A percentile compares a stretch with the other conserved stretches of the same genome.
Conservation (phyloP, 2,113 vertebrate species). For the Crypturellus undulatus region DNA sequence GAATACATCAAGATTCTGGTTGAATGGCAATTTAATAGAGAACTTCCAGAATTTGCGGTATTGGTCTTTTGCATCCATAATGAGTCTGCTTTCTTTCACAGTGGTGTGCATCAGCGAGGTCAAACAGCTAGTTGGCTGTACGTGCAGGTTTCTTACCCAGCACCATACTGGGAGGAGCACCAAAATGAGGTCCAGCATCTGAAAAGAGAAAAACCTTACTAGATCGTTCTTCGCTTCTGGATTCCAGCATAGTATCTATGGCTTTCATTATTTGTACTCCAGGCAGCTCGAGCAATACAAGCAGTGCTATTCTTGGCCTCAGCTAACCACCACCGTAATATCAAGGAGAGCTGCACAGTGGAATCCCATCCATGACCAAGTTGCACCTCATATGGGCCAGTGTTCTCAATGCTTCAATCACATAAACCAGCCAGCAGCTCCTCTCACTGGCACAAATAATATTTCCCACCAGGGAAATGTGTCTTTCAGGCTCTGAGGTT, state of each 20-base stretch:
- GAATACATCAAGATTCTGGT: neutral
- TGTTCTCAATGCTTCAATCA: slow-evolving; percentile 47
- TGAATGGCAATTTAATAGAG: slow-evolving; percentile 44
- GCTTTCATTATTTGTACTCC: slow-evolving; percentile 36
- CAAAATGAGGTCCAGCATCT: slow-evolving; percentile 14
- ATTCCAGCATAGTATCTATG: slow-evolving; percentile 12
- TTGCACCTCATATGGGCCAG: slow-evolving; percentile 12
- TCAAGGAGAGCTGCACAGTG: neutral
- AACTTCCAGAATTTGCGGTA: slow-evolving; percentile 13
- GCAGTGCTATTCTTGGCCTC: slow-evolving; percentile 51
- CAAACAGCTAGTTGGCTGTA: slow-evolving; percentile 6
- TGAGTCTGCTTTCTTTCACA: slow-evolving; percentile 26
- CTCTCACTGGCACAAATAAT: slow-evolving; percentile 37
- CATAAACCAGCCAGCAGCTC: neutral
- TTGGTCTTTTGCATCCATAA: neutral
- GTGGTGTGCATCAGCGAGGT: neutral
- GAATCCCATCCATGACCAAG: slow-evolving; percentile 57
- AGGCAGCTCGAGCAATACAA: slow-evolving; percentile 6
- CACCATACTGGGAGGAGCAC: neutral
- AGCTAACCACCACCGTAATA: neutral
- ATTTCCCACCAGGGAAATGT: slow-evolving; percentile 27
- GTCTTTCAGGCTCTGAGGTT: slow-evolving; percentile 42
- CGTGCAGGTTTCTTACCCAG: neutral
- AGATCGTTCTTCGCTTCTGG: slow-evolving; percentile 42
- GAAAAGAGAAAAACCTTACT: slow-evolving; percentile 10